Evolutionary conservation across 1,140 invertebrate species (phyloP).

Genomic region (Coenobita brevimanus): DNA sequence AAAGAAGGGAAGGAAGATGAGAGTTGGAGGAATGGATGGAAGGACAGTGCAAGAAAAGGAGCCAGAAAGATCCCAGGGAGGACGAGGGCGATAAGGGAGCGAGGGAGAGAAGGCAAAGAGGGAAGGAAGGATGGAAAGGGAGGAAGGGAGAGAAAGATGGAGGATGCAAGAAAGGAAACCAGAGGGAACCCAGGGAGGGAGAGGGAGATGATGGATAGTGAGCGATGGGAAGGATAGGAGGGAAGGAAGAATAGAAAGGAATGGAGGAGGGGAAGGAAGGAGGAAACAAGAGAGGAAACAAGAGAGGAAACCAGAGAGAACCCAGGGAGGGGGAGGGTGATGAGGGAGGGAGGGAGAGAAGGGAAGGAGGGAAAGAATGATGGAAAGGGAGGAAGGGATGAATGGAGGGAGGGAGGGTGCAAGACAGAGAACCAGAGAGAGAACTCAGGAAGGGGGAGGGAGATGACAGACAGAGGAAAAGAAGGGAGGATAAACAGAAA

Average conservation of each 20-base stretch:
- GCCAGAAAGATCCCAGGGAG: neutral
- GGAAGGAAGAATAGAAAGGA: neutral
- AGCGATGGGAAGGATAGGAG: neutral
- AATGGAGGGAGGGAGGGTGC: too few relatives aligned
- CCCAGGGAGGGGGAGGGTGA: too few relatives aligned
- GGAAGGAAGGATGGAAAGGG: neutral
- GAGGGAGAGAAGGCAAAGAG: neutral
- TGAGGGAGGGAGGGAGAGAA: too few relatives aligned
- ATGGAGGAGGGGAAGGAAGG: neutral
- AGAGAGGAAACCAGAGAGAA: neutral
- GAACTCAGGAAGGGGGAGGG: too few relatives aligned
- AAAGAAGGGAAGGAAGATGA: too few relatives aligned
- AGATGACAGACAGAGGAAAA: neutral
- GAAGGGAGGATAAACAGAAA: constrained; percentile 11
- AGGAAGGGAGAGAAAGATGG: neutral
- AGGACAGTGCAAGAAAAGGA: too few relatives aligned
- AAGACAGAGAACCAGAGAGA: too few relatives aligned
- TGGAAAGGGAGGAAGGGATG: too few relatives aligned
- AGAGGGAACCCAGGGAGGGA: neutral
- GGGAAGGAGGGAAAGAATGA: too few relatives aligned
- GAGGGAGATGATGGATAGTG: neutral
- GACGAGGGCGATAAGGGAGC: neutral
- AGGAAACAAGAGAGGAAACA: too few relatives aligned
- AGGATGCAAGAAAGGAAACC: too few relatives aligned
- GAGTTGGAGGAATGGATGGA: too few relatives aligned